Conservation (phyloP, 2,888 invertebrate genomes). For the Tetranychus piercei region DNA sequence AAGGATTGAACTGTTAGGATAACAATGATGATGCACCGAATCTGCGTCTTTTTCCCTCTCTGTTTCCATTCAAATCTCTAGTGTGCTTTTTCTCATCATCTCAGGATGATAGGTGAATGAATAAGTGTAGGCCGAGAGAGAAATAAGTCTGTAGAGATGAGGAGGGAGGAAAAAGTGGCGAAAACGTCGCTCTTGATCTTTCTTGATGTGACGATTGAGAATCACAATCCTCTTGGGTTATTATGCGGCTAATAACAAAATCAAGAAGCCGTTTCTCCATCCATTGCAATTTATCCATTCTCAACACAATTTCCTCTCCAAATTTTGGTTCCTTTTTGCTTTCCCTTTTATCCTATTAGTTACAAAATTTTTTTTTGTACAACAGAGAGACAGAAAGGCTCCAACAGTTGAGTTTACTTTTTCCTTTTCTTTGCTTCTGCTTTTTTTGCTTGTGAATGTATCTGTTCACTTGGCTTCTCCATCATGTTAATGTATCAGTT, state of each 20-base stretch:
- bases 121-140: not conserved
- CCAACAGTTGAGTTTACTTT: not conserved
- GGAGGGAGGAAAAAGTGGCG: not conserved
- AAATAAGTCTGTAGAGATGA: not conserved
- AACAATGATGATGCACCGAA: not conserved
- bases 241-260: constrained; percentile 1
- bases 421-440: not conserved
- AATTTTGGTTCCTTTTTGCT: not conserved
- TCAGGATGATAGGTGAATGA: constrained; percentile 4
- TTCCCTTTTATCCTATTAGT: not conserved
- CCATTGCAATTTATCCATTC: not conserved
- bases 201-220: not conserved
- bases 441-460: not conserved
- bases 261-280: not conserved
- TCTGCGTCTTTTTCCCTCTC: not conserved
- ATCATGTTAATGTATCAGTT: not conserved
- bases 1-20: not conserved
- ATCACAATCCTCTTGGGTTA: not conserved
- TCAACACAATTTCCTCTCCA: not conserved
- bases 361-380: too few species aligned
- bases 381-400: not conserved
- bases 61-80: not conserved
- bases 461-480: not conserved
- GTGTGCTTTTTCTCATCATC: not conserved
- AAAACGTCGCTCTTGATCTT: not conserved